phyloP scores from a whole-genome alignment of 1,140 invertebrate species.

The Ditylenchus dipsaci region DNA sequence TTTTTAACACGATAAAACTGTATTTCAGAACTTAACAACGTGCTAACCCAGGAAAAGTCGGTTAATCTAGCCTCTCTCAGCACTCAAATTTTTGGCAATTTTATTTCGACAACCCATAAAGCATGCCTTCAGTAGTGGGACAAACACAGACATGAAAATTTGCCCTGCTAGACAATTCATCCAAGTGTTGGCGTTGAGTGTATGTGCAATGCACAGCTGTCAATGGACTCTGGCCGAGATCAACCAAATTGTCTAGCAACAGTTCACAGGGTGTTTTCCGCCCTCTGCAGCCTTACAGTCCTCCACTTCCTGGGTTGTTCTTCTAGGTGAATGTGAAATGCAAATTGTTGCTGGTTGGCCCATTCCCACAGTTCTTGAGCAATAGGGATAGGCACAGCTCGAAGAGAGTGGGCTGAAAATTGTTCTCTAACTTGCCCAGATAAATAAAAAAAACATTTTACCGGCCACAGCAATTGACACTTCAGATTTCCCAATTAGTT shows the following conservation, averaged over 20 bases:
- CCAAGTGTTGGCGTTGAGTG: slow-evolving; percentile 25
- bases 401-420: slow-evolving; percentile 51
- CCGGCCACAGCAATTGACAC: slow-evolving; percentile 46
- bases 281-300: slow-evolving; percentile 25
- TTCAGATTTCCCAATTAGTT: slow-evolving; percentile 5
- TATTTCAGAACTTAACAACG: too few relatives aligned
- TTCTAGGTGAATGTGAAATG: slow-evolving; percentile 55
- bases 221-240: slow-evolving; percentile 3
- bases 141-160: slow-evolving; percentile 47
- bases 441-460: not conserved
- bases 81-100: too few relatives aligned
- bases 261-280: slow-evolving; percentile 20
- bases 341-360: slow-evolving; percentile 25
- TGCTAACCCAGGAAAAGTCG: too few relatives aligned
- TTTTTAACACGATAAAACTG: too few relatives aligned
- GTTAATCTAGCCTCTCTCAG: too few relatives aligned
- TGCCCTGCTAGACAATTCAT: not conserved
- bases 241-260: slow-evolving; percentile 18
- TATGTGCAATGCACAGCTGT: slow-evolving; percentile 52
- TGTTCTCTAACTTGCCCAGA: not conserved
- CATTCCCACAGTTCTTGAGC: slow-evolving; percentile 38
- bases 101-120: too few relatives aligned
- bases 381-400: slow-evolving; percentile 42
- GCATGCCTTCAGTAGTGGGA: slow-evolving; percentile 48
- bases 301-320: slow-evolving; percentile 55